phyloP scores from a whole-genome alignment of 2,797 vertebrate genomes.

The Lacerta bilineata region DNA sequence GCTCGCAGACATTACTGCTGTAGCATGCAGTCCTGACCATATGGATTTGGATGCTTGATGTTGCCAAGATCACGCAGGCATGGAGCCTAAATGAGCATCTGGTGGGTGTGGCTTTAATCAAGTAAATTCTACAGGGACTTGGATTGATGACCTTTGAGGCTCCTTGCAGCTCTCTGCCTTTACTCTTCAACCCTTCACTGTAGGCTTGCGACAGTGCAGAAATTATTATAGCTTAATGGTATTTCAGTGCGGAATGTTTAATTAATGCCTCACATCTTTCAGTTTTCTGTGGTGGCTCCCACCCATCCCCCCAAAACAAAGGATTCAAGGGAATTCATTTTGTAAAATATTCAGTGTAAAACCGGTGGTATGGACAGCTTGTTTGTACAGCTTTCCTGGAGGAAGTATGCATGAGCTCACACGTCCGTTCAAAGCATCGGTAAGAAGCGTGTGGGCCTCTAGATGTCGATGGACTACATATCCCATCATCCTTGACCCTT shows the following conservation, averaged over 20 bases:
- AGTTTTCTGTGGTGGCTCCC: neutral
- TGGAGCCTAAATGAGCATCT: neutral
- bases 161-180: neutral
- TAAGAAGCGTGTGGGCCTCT: neutral
- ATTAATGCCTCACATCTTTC: neutral
- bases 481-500: no score
- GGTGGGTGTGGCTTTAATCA: conserved; percentile 6
- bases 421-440: no score
- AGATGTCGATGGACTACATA: neutral
- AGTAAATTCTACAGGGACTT: neutral
- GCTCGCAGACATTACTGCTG: neutral
- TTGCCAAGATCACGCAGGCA: conserved; percentile 4
- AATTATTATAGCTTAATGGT: neutral
- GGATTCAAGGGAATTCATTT: neutral
- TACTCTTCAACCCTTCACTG: neutral
- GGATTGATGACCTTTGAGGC: neutral
- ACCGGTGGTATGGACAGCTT: neutral
- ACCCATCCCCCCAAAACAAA: neutral
- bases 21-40: neutral
- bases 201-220: neutral
- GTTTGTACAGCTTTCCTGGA: neutral
- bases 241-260: neutral
- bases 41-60: neutral
- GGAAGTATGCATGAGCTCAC: no score
- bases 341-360: conserved; percentile 42